Evolutionary conservation across 2,113 vertebrate genomes (phyloP), one percentile per base, ranked within the genome.

Genomic region (Motacilla alba): DNA sequence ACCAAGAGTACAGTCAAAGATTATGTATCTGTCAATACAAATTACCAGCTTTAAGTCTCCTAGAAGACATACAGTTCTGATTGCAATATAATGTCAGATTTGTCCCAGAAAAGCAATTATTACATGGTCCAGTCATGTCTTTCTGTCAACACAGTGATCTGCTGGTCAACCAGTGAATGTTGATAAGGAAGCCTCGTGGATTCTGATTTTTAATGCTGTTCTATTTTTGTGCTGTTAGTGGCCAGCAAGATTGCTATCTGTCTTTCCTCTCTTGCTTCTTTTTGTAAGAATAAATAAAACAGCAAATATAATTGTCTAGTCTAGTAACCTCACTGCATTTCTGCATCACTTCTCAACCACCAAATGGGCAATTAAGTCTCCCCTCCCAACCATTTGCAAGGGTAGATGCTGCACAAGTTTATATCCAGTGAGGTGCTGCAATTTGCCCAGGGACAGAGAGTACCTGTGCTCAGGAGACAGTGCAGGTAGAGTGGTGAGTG

Each of bases 11-110:
- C 7, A 39, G 22, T 39, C 52, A 83, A 60, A 53, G 28, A 19
- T 47, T 22, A 30, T 24, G 0, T 3, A 8, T 27, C 6, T 70
- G 9, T n/a, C 10, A 2, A 21, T 47, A 22, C 24, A 53, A 47
- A 76, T 30, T 3, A 60, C 10, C 49, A 74, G 20, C 7, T 76
- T 56, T n/a, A 77, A 67, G n/a, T 55, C n/a, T 55, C 37, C 66
- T 50, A 31, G 30, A 87, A 81, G 64, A n/a, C 0, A 0, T 28
- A 14, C 1, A 15, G 30, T 80, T 77, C 39, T 80, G 23, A 43
- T 30, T 49, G 67, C 28, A 53, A 37, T 23, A 10, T 8, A 27
- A 15, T 12, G 28, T 30, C 50, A 86, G 49, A 22, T 55, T 73
- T 66, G 30, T 74, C 35, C 30, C 24, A 88, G 43, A 26, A 10